phyloP scores from a whole-genome alignment of 2,888 invertebrate species.

The Caenorhabditis sulstoni region DNA sequence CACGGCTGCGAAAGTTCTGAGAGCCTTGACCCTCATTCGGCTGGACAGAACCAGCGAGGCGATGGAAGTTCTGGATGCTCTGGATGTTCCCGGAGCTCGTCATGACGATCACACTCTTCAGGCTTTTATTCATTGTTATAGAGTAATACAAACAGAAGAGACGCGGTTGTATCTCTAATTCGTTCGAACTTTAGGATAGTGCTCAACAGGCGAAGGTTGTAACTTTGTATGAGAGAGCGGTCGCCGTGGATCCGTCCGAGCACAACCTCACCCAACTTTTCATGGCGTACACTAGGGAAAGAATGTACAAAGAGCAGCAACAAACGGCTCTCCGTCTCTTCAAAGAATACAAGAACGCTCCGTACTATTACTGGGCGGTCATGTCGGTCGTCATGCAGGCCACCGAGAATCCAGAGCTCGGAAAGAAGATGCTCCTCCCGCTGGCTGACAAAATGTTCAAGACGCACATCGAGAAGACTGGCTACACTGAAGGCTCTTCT shows the following conservation, averaged over 20 bases:
- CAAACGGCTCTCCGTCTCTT: conserved; percentile 91
- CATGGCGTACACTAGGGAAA: conserved; percentile 93
- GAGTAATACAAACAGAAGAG: conserved; percentile 83
- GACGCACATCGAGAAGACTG: conserved; percentile 85
- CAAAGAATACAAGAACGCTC: conserved; percentile 93
- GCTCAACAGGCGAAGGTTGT: conserved; percentile 86
- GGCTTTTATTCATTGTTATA: conserved; percentile 94
- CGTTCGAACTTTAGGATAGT: conserved; percentile 83
- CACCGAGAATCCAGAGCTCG: conserved; percentile 81
- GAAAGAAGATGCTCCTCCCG: conserved; percentile 87
- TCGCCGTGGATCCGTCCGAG: conserved; percentile 89
- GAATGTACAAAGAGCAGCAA: conserved; percentile 72
- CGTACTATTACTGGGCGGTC: conserved; percentile 98
- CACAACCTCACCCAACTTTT: conserved; percentile 95
- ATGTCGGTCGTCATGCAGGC: conserved; percentile 95
- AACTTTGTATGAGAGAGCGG: conserved; percentile 91
- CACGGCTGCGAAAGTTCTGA: conserved; percentile 92
- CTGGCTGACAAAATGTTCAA: conserved; percentile 95
- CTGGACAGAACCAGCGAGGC: conserved; percentile 91
- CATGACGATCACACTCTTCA: conserved; percentile 94
- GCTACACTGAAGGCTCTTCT: conserved; percentile 29
- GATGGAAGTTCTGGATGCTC: conserved; percentile 86
- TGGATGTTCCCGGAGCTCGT: conserved; percentile 86
- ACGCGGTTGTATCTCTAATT: not conserved
- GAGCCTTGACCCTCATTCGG: conserved; percentile 92